Evolutionary conservation across 1,140 invertebrate genomes (phyloP), one percentile per base, ranked within the genome.

Genomic region (Carposina sasakii): DNA sequence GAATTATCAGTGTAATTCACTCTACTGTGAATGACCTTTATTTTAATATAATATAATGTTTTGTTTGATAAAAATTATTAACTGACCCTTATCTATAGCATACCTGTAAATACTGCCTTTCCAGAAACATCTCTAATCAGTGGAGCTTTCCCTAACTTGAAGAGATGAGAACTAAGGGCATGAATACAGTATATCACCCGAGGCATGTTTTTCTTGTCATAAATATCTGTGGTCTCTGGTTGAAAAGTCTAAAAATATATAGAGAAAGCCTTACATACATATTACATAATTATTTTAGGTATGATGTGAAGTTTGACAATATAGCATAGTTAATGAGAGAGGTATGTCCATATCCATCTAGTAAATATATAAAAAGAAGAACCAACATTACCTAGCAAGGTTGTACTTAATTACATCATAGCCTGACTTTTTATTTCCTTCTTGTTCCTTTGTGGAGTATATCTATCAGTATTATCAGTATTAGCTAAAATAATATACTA

Each of bases 171-270:
- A 61, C 92, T 94, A 6, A 95, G 82, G 30, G 92, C 93, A 87
- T 94, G 93, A 24, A 96, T 88, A 67, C 93, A 95, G 79, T 94
- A 95, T 54, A 96, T 92, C 1, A 93, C 88, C 60, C 90, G 86
- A 5, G 93, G 93, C 90, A 95, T 93, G 72, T 95, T 95, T 70
- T 94, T 94, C 54, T 91, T 92, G 61, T 95, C 93, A 86, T 95
- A 95, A 48, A 95, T 90, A 75, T 96, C 93, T 52, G 93, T 94
- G 6, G 93, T 94, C 85, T 95, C 93, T 22, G 93, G 93, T 66
- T 93, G 91, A 76, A 95, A 94, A n/a, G 91, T 93, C 92, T 94
- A 71, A 40, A 85, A 52, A 36, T 19, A 36, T 36, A 34, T 15
- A 12, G 6, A 28, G 24, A 6, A 28, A 6, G 24, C n/a, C n/a